Base-by-base conservation (phyloP, 2,888 invertebrate species). In the Crocallis elinguaria region DNA sequence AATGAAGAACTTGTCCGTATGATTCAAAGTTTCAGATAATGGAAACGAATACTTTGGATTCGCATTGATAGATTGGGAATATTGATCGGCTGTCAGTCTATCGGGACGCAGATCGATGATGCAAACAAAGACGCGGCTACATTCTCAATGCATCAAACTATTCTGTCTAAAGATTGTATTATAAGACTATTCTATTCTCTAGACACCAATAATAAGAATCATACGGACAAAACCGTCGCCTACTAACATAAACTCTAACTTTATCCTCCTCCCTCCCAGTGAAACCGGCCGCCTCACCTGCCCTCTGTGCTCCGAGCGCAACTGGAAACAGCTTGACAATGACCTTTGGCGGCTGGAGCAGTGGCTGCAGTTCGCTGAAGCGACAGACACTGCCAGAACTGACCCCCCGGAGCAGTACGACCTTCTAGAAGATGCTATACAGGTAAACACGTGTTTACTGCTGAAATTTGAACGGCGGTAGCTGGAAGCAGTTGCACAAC, bases 261-360 rank as follows among this genome's bases (percentile, higher is more conserved):
- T 13, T 9, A 9, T 13, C 21, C 13, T 25, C 13, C 4, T 35
- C 35, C 23, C 32, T 19, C 12, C 14, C 35, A 95, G 96, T 78
- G 96, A 96, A 79, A 93, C 94, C 56, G 96, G 96, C 30, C 93
- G 95, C 42, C 81, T 96, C 63, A 94, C 96, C n/a, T 97, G 97
- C 79, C 97, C 97, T 9, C 92, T 97, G 51, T 97, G 97, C 79
- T 96, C 97, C 36, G 95, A 95, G 73, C 94, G 96, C 54, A 97
- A 97, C 86, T 97, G 97, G 96, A 95, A 96, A 60, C 97, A 97
- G 81, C 92, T 97, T 68, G 97, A 97, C 80, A 97, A 96, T 75
- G 97, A 97, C 81, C 92, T 97, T 21, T 98, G 98, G 98, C 93
- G 97, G 42, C 86, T 98, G 66, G 97, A 97, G 76, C 96, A 97